Percentiles rank a stretch among this genome's conserved stretches.
Conservation (phyloP, 2,113 vertebrate species). For the Corvus cornix region DNA sequence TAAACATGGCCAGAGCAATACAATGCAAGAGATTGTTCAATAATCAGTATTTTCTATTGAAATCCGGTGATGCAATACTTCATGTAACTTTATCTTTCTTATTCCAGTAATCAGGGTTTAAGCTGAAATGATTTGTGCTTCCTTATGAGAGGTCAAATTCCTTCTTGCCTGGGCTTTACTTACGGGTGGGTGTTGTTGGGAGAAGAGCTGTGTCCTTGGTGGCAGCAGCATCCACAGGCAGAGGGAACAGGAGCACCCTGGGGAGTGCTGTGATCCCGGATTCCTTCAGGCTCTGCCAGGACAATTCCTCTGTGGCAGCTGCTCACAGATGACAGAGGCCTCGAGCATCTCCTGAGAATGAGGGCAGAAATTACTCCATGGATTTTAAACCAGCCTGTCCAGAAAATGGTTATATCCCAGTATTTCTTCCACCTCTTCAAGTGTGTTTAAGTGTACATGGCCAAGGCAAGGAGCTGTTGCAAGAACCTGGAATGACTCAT, state of each 20-base stretch:
- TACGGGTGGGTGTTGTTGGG: neutral
- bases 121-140: neutral
- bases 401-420: neutral
- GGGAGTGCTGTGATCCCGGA: neutral
- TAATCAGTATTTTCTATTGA: neutral
- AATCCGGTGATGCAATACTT: neutral
- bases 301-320: neutral
- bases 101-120: neutral
- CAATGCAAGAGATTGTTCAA: neutral
- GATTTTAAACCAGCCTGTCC: neutral
- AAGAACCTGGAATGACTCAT: neutral
- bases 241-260: neutral
- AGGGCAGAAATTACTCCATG: neutral
- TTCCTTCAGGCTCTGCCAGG: neutral
- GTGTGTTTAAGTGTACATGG: neutral
- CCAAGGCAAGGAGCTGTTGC: neutral
- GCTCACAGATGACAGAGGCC: neutral
- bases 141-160: neutral
- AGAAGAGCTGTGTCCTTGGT: neutral
- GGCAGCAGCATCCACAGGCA: neutral
- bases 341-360: neutral
- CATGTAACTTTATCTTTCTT: neutral
- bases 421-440: neutral
- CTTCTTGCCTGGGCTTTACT: neutral
- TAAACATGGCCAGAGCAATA: neutral